A percentile compares a stretch with the other conserved stretches of the same genome.
phyloP scores from a whole-genome alignment of 2,888 invertebrate genomes.

The Zeuzera pyrina region DNA sequence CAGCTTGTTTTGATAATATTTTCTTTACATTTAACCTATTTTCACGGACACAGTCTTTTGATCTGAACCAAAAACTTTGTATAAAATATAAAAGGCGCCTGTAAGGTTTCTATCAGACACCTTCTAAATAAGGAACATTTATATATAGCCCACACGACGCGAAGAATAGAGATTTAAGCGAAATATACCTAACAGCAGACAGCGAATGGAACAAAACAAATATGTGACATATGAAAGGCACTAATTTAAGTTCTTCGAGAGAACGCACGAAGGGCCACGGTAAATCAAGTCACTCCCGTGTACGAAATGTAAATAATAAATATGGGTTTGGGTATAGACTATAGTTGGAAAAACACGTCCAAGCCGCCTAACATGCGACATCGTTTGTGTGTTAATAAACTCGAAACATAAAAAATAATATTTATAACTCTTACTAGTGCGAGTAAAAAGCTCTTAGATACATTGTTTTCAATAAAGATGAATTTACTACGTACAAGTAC shows the following conservation, averaged over 20 bases:
- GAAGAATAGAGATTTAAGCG: slow-evolving; percentile 49
- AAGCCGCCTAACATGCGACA: slow-evolving; percentile 50
- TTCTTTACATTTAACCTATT: too few species aligned
- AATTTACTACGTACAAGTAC: too few species aligned
- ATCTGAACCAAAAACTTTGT: too few species aligned
- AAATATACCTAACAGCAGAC: slow-evolving; percentile 37
- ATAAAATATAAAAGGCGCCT: too few species aligned
- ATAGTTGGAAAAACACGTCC: slow-evolving; percentile 6
- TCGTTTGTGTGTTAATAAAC: slow-evolving; percentile 43
- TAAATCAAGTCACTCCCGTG: slow-evolving; percentile 64
- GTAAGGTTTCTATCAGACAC: too few species aligned
- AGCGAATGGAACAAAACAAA: slow-evolving; percentile 47
- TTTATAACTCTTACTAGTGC: too few species aligned
- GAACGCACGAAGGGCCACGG: slow-evolving; percentile 37
- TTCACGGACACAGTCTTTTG: too few species aligned
- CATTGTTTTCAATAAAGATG: too few species aligned
- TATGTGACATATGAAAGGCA: slow-evolving; percentile 60
- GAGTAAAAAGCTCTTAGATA: too few species aligned
- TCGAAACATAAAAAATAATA: slow-evolving; percentile 48
- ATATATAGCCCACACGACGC: slow-evolving; percentile 55
- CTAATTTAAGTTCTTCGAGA: slow-evolving; percentile 58
- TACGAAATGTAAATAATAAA: slow-evolving; percentile 59
- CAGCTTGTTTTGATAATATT: too few species aligned
- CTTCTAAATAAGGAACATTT: slow-evolving; percentile 52
- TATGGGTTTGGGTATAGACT: slow-evolving; percentile 40